Evolutionary conservation across 2,113 vertebrate genomes (phyloP).

Genomic region (Athene cunicularia): DNA sequence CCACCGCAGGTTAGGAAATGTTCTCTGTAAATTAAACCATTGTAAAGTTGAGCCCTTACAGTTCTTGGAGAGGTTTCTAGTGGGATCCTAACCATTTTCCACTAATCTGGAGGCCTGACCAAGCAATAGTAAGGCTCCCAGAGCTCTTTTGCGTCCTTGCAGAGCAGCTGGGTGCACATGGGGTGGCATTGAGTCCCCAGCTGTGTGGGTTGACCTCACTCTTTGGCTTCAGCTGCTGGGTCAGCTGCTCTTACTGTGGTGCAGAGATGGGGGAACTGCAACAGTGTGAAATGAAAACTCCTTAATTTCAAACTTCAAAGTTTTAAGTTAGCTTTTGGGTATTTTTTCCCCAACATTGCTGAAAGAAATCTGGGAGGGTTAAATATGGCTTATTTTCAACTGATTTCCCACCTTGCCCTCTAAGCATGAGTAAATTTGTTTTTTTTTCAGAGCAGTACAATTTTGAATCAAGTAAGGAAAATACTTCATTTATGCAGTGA

Average conservation of each 20-base stretch:
- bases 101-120: neutral
- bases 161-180: fast-evolving
- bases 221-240: neutral
- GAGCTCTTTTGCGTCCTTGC: neutral
- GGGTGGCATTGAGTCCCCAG: fast-evolving
- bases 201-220: neutral
- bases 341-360: neutral
- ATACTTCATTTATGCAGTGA: neutral
- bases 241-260: neutral
- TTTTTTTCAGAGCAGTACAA: neutral
- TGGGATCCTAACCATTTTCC: neutral
- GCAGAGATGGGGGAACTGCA: neutral
- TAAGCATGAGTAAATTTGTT: neutral
- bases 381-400: neutral
- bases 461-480: neutral
- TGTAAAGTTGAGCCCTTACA: neutral
- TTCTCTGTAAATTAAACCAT: neutral
- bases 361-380: neutral
- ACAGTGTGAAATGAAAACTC: neutral
- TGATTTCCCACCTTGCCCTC: neutral
- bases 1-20: neutral
- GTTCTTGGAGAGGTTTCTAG: neutral
- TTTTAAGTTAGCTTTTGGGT: neutral
- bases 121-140: neutral
- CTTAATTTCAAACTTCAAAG: neutral